These are phyloP conservation scores for Lerista edwardsae DNA, from an alignment of 2,797 vertebrate genomes.

Conservation along the genomic window DNA sequence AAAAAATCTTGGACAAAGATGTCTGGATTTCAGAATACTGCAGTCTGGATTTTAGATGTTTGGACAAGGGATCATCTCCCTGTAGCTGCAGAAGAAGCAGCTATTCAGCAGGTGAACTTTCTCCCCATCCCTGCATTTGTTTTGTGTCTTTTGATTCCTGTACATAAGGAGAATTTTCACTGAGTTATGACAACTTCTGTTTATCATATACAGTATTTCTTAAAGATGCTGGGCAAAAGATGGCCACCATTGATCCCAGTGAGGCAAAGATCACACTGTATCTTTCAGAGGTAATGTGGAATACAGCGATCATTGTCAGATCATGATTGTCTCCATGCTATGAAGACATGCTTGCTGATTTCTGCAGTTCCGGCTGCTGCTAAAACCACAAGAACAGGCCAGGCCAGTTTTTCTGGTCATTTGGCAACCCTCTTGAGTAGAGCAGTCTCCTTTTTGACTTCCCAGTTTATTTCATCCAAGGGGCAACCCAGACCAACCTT, in stretches of 20 bases:
- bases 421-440: not conserved
- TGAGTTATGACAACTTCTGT: not conserved
- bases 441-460: not conserved
- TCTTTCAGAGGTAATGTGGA: not conserved
- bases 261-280: not conserved
- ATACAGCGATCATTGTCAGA: no score
- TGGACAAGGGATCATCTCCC: no score
- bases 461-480: not conserved
- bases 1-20: no score
- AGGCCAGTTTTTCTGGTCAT: not conserved
- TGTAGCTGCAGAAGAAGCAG: not conserved
- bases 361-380: not conserved
- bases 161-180: not conserved
- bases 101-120: not conserved
- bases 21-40: no score
- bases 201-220: no score
- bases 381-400: not conserved
- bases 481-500: not conserved
- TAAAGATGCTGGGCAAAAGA: not conserved
- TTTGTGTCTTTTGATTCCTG: not conserved
- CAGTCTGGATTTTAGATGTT: no score
- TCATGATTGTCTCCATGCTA: not conserved
- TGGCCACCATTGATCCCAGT: not conserved
- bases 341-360: not conserved
- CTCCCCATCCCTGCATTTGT: not conserved